Evolutionary conservation across 2,113 vertebrate genomes (phyloP).

Genomic region (Oxyura jamaicensis): DNA sequence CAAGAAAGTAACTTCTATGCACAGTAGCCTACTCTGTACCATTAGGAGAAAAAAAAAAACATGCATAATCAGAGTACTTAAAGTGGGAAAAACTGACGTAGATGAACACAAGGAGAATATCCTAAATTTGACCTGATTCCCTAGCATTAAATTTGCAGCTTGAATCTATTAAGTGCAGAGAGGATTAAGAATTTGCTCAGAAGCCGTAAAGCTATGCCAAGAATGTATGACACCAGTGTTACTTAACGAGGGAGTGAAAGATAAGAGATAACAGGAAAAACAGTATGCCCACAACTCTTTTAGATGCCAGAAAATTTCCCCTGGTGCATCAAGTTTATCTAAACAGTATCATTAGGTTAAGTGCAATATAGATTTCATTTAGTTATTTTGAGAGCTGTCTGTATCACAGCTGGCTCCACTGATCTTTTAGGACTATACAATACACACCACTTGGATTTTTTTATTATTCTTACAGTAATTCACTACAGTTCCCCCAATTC

Average conservation of each 20-base stretch:
- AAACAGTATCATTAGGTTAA: constrained; percentile 12
- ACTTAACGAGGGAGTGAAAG: background rate
- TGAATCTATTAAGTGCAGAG: background rate
- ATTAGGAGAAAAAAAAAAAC: background rate
- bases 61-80: background rate
- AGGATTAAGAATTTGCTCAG: constrained; percentile 26
- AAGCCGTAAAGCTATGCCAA: constrained; percentile 44
- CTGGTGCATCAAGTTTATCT: constrained; percentile 30
- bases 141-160: background rate
- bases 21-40: background rate
- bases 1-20: background rate
- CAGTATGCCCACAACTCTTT: background rate
- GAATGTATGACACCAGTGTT: background rate
- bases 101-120: background rate
- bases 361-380: background rate
- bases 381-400: constrained; percentile 24
- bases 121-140: background rate
- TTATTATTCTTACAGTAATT: background rate
- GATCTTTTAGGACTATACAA: background rate
- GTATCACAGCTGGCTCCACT: background rate
- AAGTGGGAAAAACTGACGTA: background rate
- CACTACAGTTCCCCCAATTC: background rate
- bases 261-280: constrained; percentile 21
- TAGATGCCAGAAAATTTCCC: constrained; percentile 22
- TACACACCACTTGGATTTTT: background rate